These are phyloP conservation scores for Conomelus anceps DNA, from an alignment of 2,888 invertebrate species.

Conservation along the genomic window DNA sequence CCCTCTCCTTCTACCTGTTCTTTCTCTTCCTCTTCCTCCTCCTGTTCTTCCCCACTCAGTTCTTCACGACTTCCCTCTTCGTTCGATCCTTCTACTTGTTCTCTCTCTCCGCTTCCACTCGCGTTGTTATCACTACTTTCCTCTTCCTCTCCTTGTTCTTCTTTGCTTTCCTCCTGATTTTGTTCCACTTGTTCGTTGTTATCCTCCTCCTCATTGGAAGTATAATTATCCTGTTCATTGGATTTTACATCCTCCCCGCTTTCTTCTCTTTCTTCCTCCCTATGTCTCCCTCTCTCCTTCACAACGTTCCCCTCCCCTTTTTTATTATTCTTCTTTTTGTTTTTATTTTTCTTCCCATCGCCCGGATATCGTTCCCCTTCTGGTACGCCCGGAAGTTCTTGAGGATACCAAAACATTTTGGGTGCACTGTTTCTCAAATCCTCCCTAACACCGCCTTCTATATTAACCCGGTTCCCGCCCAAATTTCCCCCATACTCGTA, in stretches of 20 bases:
- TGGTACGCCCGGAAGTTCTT: background rate
- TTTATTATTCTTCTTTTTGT: background rate
- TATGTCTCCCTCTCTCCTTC: background rate
- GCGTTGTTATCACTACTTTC: background rate
- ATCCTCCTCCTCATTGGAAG: background rate
- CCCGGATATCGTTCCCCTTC: background rate
- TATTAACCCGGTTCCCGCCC: background rate
- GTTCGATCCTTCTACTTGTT: conserved; percentile 2
- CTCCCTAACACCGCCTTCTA: background rate
- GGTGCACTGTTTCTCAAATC: background rate
- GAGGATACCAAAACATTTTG: background rate
- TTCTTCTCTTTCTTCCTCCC: background rate
- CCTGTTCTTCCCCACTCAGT: conserved; percentile 9
- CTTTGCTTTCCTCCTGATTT: background rate
- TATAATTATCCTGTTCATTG: background rate
- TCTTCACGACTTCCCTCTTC: conserved; percentile 9
- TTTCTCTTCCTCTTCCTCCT: background rate
- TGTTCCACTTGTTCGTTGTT: background rate
- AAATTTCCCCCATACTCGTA: background rate
- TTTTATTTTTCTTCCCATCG: background rate
- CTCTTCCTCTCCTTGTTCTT: background rate
- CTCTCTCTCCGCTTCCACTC: background rate
- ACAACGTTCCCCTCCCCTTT: background rate
- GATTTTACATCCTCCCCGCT: background rate
- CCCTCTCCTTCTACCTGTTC: background rate